These are phyloP conservation scores for Papilio gigon DNA, from an alignment of 2,888 invertebrate species.

Conservation along the genomic window DNA sequence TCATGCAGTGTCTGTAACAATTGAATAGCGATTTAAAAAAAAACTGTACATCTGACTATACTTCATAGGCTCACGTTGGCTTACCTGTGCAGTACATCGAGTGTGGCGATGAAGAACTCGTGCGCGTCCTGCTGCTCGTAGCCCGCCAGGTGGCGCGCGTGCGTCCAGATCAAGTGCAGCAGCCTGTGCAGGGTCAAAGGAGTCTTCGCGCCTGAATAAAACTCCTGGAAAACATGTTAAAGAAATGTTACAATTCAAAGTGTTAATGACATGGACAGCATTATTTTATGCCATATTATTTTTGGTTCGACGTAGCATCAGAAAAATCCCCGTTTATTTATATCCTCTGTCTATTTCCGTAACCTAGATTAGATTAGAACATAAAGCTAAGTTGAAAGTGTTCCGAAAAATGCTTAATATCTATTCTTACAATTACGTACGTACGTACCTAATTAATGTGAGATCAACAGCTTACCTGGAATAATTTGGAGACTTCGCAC, in stretches of 20 bases:
- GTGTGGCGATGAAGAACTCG: constrained; percentile 98
- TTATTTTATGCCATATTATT: no score
- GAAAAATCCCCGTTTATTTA: no score
- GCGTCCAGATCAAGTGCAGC: constrained; percentile 97
- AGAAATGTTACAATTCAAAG: neutral
- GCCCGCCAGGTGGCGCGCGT: constrained; percentile 95
- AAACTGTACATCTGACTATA: neutral
- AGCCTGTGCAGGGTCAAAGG: constrained; percentile 95
- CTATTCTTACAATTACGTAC: neutral
- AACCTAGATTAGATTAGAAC: no score
- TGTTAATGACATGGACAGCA: no score
- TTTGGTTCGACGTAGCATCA: neutral
- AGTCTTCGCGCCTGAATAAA: constrained; percentile 94
- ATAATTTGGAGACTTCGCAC: constrained; percentile 96
- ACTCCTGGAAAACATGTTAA: constrained; percentile 82
- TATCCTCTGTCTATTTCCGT: neutral
- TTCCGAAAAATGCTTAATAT: neutral
- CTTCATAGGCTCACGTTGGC: neutral
- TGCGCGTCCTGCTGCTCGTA: constrained; percentile 99
- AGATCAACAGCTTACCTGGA: no score
- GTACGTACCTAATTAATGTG: no score
- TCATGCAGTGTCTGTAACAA: constrained; percentile 76
- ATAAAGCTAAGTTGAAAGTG: no score
- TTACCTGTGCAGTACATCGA: constrained; percentile 93
- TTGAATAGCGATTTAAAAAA: constrained; percentile 7